Evolutionary conservation across 2,888 invertebrate genomes (phyloP), one percentile per base, ranked within the genome.

Genomic region (Cryptus viduatorius): DNA sequence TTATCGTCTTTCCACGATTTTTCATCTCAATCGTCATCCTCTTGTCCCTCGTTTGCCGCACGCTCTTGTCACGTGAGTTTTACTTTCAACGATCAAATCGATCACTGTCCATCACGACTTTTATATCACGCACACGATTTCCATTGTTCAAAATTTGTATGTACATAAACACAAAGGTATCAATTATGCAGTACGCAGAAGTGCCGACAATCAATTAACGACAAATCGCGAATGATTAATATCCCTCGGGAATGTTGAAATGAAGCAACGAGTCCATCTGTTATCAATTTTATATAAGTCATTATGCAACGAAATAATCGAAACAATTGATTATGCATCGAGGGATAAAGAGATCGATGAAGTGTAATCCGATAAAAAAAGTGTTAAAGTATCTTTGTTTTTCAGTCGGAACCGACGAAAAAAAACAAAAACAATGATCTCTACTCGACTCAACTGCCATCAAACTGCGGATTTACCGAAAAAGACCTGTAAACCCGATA

Each of bases 61-160:
- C 84, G 68, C 29, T 69, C 42, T 65, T 31, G 56, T 65, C 84
- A 84, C 75, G 84, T 84, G 84, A 84, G 84, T 84, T 67, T 16
- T 16, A 53, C 8, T 53, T 3, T n/a, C 8, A 4, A 53, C 12
- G 14, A 53, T 16, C 16, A 19, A n/a, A 16, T 16, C 3, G 4
- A 2, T 53, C 16, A 16, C 16, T 53, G 46, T 48, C 46, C 3
- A 12, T 12, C 8, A 56, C 14, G 24, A 1, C 29, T 29, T 4
- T 14, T 31, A 12, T 7, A 31, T 31, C 5, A 14, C 14, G 10
- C 1, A 14, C 4, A 29, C 59, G 59, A 29, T 59, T 24, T 1
- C 24, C 59, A 7, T 29, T n/a, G 53, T 48, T 48, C 48, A n/a
- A 48, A 48, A 48, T 48, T 48, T 0, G 12, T 48, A 48, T 12